Conservation (phyloP, 2,888 invertebrate species). For the Seladonia tumulorum region DNA sequence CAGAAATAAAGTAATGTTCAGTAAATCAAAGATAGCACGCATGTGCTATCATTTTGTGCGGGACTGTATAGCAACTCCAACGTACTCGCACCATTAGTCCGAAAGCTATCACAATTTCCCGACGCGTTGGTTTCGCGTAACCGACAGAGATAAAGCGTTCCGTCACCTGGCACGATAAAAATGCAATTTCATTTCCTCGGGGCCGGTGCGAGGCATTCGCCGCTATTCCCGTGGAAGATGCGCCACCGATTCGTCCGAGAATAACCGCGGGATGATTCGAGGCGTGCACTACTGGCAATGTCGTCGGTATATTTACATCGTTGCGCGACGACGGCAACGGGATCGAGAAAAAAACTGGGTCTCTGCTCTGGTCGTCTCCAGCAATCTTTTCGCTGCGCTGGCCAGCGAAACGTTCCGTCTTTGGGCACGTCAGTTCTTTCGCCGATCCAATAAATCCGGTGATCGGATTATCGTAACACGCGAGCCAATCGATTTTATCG, state of each 20-base stretch:
- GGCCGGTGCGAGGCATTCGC: not conserved
- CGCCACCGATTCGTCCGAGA: conserved; percentile 39
- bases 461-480: conserved; percentile 59
- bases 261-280: conserved; percentile 47
- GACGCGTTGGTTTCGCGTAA: not conserved
- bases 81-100: not conserved
- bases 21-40: too few relatives aligned
- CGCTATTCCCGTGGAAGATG: conserved; percentile 36
- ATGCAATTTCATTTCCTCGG: conserved; percentile 11
- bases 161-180: not conserved
- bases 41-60: too few relatives aligned
- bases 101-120: not conserved
- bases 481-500: conserved; percentile 56
- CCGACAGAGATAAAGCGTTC: not conserved
- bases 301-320: conserved; percentile 49
- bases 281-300: conserved; percentile 39
- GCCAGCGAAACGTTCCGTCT: conserved; percentile 38
- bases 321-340: conserved; percentile 1
- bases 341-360: conserved; percentile 1
- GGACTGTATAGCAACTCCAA: not conserved
- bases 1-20: too few relatives aligned
- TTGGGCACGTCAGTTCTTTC: conserved; percentile 25
- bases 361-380: not conserved
- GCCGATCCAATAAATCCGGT: conserved; percentile 54
- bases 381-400: conserved; percentile 4